phyloP scores from a whole-genome alignment of 2,888 invertebrate genomes.

The Trichogramma dendrolimi region DNA sequence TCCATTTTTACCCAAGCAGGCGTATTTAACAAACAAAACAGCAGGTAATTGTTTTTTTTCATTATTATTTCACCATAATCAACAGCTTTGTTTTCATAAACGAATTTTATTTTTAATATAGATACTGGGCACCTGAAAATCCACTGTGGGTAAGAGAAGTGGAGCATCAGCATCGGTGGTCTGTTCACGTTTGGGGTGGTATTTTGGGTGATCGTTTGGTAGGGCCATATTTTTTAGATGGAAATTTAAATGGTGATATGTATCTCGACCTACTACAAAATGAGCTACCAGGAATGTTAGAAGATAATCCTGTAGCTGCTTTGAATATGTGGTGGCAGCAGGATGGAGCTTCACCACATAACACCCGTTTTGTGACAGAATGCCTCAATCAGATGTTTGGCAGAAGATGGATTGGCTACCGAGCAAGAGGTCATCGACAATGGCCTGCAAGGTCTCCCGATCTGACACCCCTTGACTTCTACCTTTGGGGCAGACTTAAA shows the following conservation, averaged over 20 bases:
- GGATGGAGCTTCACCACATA: background rate
- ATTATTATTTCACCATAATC: no score
- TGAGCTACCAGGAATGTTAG: background rate
- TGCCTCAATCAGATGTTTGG: background rate
- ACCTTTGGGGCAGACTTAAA: background rate
- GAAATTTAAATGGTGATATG: background rate
- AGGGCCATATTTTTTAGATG: conserved; percentile 1
- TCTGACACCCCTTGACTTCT: background rate
- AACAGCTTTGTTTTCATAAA: no score
- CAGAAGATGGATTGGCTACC: background rate
- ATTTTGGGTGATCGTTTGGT: background rate
- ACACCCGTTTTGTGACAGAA: background rate
- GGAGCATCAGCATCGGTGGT: background rate
- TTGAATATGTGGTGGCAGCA: background rate
- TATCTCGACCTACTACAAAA: background rate
- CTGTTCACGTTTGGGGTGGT: background rate
- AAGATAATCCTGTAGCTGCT: background rate
- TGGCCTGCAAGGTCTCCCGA: background rate
- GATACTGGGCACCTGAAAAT: conserved; percentile 2
- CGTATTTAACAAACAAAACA: background rate
- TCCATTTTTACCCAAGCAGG: background rate
- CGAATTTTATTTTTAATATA: background rate
- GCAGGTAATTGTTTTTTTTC: no score
- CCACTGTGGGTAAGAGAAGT: background rate
- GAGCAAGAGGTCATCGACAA: background rate